phyloP scores from a whole-genome alignment of 2,113 vertebrate genomes.

The Pithys albifrons region DNA sequence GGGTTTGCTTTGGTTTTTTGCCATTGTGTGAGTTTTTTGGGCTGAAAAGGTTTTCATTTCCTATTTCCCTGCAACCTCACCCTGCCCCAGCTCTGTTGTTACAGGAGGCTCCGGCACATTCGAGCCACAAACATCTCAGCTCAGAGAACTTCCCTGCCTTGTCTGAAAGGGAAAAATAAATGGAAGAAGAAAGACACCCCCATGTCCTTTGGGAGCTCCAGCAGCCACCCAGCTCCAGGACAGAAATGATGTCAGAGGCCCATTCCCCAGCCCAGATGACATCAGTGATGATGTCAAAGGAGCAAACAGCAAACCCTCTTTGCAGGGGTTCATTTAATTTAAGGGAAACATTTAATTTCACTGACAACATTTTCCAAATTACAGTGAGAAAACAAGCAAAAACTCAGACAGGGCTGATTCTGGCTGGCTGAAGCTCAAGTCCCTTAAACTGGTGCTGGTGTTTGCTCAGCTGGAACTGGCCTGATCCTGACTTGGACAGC shows the following conservation, averaged over 20 bases:
- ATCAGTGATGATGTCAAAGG: neutral
- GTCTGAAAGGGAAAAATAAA: neutral
- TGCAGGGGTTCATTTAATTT: neutral
- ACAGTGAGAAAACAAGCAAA: neutral
- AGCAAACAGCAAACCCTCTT: neutral
- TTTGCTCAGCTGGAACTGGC: neutral
- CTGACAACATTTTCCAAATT: neutral
- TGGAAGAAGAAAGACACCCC: neutral
- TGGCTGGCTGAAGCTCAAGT: neutral
- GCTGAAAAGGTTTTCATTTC: conserved; percentile 30
- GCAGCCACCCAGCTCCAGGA: rapidly evolving
- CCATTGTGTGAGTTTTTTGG: neutral
- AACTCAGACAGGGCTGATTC: neutral
- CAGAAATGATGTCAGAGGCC: neutral
- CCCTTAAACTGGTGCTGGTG: neutral
- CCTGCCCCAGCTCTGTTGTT: neutral
- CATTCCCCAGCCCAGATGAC: neutral
- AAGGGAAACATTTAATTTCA: neutral
- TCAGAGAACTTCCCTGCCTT: neutral
- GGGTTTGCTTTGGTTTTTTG: conserved; percentile 37
- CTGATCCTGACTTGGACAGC: neutral
- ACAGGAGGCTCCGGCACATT: neutral
- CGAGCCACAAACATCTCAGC: neutral
- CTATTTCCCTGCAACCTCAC: neutral
- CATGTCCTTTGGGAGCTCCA: neutral